Base-by-base conservation (phyloP, 92 coral and sea anemone genomes). In the Paragorgia papillata region DNA sequence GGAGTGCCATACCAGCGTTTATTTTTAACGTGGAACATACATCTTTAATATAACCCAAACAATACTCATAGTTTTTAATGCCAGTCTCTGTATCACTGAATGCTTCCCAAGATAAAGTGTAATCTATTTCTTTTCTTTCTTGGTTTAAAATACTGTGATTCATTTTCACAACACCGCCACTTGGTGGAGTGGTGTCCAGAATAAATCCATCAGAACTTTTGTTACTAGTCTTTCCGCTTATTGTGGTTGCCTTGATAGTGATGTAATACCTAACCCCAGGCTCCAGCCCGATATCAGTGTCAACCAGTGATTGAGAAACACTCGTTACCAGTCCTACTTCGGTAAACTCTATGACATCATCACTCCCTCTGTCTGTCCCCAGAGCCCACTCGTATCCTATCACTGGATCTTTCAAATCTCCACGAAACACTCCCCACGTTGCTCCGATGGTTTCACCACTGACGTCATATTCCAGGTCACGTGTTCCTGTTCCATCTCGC, bases 371-470 rank as follows among this genome's bases (percentile, higher is more conserved):
- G 32, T 62, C 40, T 39, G 92, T 86, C 31, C 98, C 97, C 33
- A 94, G 55, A n/a, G 95, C 94, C 97, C 94, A 94, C 69, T 79
- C 94, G 79, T 94, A 94, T 53, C 80, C 84, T 50, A 80, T 79
- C 9, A 94, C 92, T 43, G 98, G 89, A 64, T 94, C 98, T 2
- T 80, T 78, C 6, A 41, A 53, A 58, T 90, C 97, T 34, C 86
- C 88, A 15, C 53, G 41, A 77, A 94, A 94, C 18, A 83, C 58
- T 41, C 88, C 98, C 98, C 98, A 94, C 62, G 85, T 84, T 58
- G 91, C 94, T 35, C 93, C 79, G 24, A 89, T 84, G 27, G 59
- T 70, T 56, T 88, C 80, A 29, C 90, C 85, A 73, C 82, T 88
- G 22, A 91, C 83, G 51, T 78, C 54, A 48, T 84, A 94, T 49